Evolutionary conservation across 1,140 invertebrate genomes (phyloP).

Genomic region (Bradysia coprophila): DNA sequence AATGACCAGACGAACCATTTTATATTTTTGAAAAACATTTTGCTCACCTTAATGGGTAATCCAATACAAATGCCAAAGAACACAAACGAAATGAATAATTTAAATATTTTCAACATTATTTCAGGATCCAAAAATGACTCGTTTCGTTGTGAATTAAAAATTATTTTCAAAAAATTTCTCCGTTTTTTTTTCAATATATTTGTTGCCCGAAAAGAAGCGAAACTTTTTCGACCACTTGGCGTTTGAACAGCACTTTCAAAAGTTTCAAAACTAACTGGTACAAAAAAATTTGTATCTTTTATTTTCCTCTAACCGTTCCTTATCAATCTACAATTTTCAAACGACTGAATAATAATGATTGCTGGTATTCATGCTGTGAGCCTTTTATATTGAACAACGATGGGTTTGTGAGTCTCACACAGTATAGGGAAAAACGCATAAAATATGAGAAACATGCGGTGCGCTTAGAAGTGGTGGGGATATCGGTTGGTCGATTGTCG

Average conservation of each 20-base stretch:
- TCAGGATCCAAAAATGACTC: background rate
- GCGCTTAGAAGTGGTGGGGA: background rate
- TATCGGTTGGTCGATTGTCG: background rate
- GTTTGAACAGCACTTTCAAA: too few relatives aligned
- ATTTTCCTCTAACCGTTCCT: background rate
- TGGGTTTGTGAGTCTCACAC: background rate
- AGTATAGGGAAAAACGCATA: background rate
- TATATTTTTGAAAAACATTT: too few relatives aligned
- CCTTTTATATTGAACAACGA: background rate
- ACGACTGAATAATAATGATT: background rate
- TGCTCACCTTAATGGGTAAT: background rate
- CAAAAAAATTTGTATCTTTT: background rate
- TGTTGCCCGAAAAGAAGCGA: background rate
- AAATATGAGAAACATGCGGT: background rate
- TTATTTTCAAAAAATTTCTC: background rate
- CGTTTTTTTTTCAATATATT: background rate
- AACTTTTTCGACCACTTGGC: too few relatives aligned
- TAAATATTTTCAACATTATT: background rate
- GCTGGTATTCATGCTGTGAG: background rate
- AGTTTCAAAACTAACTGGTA: too few relatives aligned
- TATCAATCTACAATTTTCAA: background rate
- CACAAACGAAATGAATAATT: background rate
- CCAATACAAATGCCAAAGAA: background rate
- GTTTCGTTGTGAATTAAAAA: background rate
- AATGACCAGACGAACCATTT: too few relatives aligned